Percentiles rank a stretch among this genome's conserved stretches.
Evolutionary conservation across 2,888 invertebrate genomes (phyloP).

Genomic region (Macaria notata): DNA sequence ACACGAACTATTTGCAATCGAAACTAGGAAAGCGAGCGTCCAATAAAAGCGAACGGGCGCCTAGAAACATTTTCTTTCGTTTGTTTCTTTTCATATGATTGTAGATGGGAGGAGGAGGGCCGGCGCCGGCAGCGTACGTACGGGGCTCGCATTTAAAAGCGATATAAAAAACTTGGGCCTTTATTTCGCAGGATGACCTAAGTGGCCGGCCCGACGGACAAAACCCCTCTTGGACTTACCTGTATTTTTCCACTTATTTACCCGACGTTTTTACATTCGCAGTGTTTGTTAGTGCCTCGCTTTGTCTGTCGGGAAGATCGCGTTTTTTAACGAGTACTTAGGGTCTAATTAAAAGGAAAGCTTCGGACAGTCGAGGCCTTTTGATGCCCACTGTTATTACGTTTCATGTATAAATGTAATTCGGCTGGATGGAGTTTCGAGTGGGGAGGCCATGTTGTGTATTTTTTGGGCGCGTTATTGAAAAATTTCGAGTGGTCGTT

Average conservation of each 20-base stretch:
- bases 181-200: constrained; percentile 82
- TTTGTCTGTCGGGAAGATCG: constrained; percentile 79
- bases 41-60: constrained; percentile 75
- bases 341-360: constrained; percentile 82
- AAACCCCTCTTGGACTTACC: constrained; percentile 80
- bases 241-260: constrained; percentile 83
- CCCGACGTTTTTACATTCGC: constrained; percentile 79
- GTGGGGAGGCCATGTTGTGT: constrained; percentile 62
- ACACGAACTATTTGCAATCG: constrained; percentile 79
- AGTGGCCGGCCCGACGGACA: constrained; percentile 80
- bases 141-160: constrained; percentile 79
- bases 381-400: constrained; percentile 79
- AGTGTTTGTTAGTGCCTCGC: constrained; percentile 74
- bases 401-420: constrained; percentile 79
- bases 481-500: constrained; percentile 56
- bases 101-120: constrained; percentile 66
- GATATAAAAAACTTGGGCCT: constrained; percentile 79
- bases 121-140: constrained; percentile 63
- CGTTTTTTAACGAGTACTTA: constrained; percentile 82
- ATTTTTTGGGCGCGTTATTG: constrained; percentile 60
- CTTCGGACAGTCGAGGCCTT: constrained; percentile 75
- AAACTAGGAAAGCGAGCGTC: constrained; percentile 71
- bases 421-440: constrained; percentile 73
- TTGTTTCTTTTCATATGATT: constrained; percentile 80
- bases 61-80: constrained; percentile 79